Percentiles rank a stretch among this genome's conserved stretches.
These are phyloP conservation scores for Automeris io DNA, from an alignment of 2,888 invertebrate species.

Conservation along the genomic window DNA sequence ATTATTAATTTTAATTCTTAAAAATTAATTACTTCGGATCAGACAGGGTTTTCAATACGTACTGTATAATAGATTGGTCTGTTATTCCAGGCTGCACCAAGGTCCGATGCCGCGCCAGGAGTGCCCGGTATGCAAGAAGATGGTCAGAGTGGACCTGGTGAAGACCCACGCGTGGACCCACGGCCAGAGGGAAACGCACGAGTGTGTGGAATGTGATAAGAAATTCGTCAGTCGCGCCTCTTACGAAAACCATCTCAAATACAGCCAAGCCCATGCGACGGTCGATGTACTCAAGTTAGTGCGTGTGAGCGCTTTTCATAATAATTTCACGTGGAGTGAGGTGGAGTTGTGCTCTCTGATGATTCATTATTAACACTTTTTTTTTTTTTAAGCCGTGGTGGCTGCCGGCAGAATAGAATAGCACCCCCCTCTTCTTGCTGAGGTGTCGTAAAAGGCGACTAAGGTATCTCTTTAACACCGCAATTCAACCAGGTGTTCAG, in stretches of 20 bases:
- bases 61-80: background rate
- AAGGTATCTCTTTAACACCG: too few species aligned
- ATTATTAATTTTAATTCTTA: too few species aligned
- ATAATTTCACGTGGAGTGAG: too few species aligned
- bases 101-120: conserved; percentile 31
- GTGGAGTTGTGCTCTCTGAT: too few species aligned
- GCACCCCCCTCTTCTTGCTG: too few species aligned
- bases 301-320: too few species aligned
- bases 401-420: too few species aligned
- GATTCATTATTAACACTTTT: too few species aligned
- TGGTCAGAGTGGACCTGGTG: conserved; percentile 34
- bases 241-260: conserved; percentile 40
- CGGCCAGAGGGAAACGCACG: conserved; percentile 34
- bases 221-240: conserved; percentile 31
- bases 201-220: conserved; percentile 55
- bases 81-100: conserved; percentile 32
- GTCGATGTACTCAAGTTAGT: conserved; percentile 26
- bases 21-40: too few species aligned
- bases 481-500: too few species aligned
- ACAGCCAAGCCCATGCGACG: conserved; percentile 34
- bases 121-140: conserved; percentile 42
- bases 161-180: conserved; percentile 25
- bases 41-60: background rate
- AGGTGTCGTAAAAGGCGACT: too few species aligned
- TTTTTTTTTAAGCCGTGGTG: too few species aligned